Conservation (phyloP, 2,113 vertebrate genomes). For the Oncorhynchus nerka region DNA sequence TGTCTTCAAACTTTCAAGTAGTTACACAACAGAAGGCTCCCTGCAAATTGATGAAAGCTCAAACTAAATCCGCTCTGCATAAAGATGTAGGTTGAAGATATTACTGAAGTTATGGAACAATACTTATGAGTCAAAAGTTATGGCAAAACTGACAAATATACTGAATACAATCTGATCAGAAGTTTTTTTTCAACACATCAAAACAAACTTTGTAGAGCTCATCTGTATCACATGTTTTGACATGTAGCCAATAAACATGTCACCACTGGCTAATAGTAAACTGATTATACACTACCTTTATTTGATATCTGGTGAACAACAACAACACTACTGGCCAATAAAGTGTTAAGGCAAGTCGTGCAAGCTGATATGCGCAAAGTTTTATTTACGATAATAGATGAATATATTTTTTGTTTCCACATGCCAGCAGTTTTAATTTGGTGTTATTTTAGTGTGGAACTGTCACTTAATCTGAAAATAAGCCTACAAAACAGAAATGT, state of each 20-base stretch:
- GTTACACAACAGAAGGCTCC: not conserved
- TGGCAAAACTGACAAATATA: not conserved
- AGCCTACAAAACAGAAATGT: constrained; percentile 62
- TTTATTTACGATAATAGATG: constrained; percentile 57
- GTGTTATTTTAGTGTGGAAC: constrained; percentile 64
- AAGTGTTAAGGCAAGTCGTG: constrained; percentile 37
- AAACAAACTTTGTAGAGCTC: not conserved
- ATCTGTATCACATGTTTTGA: not conserved
- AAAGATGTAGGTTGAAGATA: not conserved
- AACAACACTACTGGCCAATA: constrained; percentile 25
- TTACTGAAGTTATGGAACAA: not conserved
- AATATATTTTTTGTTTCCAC: constrained; percentile 62
- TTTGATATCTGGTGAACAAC: not conserved
- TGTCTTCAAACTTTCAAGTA: constrained; percentile 11
- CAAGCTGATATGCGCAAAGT: constrained; percentile 4
- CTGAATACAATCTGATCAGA: not conserved
- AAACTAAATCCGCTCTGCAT: not conserved
- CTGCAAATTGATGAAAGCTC: constrained; percentile 6
- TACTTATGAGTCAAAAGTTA: not conserved
- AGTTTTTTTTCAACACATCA: not conserved
- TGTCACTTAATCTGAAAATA: constrained; percentile 65
- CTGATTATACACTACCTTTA: not conserved
- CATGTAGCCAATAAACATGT: not conserved
- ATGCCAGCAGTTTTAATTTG: constrained; percentile 63
- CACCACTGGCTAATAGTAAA: not conserved